A percentile compares a stretch with the other conserved stretches of the same genome.
Conservation (phyloP, 2,797 vertebrate genomes). For the Hypotaenidia okinawae region DNA sequence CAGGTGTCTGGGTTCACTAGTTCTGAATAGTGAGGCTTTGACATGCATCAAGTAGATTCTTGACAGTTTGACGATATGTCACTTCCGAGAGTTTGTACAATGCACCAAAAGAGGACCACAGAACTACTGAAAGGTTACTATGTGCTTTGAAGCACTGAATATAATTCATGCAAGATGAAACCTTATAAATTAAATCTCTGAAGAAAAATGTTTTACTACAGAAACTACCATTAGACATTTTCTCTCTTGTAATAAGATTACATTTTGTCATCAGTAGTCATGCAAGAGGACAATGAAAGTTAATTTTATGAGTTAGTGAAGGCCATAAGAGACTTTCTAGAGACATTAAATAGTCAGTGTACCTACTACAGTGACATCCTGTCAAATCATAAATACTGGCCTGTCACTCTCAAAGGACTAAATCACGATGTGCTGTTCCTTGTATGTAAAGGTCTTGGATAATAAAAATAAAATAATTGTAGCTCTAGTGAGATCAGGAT, state of each 20-base stretch:
- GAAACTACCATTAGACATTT: not conserved
- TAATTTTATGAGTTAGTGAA: slow-evolving; percentile 46
- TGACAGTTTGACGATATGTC: slow-evolving; percentile 10
- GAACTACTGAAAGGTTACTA: not conserved
- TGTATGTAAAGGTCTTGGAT: not conserved
- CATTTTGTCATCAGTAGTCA: not conserved
- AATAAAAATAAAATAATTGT: slow-evolving; percentile 49
- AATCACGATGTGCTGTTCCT: not conserved
- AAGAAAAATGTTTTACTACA: slow-evolving; percentile 42
- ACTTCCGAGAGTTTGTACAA: slow-evolving; percentile 8
- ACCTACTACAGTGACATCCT: slow-evolving; percentile 13
- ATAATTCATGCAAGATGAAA: slow-evolving; percentile 19
- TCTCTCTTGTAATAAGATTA: slow-evolving; percentile 7
- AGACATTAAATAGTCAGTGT: slow-evolving; percentile 40
- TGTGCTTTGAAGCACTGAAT: slow-evolving; percentile 7
- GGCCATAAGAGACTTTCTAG: not conserved
- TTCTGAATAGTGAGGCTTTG: slow-evolving; percentile 19
- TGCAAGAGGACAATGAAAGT: not conserved
- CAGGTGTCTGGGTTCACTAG: slow-evolving; percentile 10
- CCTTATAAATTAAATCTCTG: not conserved
- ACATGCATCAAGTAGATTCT: not conserved
- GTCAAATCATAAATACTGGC: slow-evolving; percentile 28
- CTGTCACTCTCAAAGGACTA: slow-evolving; percentile 24
- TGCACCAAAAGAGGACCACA: not conserved
- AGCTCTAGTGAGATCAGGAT: not conserved